Base-by-base conservation (phyloP, 2,113 vertebrate genomes). In the Himantopus leucocephalus region DNA sequence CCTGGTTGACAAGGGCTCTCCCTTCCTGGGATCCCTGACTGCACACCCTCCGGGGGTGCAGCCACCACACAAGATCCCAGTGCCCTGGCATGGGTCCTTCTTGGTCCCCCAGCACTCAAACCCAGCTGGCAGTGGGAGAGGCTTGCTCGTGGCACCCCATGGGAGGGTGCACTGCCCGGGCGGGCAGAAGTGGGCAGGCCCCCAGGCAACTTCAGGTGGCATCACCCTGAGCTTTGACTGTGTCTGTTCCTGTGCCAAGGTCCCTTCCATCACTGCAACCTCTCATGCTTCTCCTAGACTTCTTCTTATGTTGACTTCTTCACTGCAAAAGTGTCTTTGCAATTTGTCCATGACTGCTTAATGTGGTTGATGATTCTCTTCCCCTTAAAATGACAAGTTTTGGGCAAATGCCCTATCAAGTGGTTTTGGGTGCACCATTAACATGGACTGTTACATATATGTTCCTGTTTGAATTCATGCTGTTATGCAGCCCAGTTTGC, bases 21-120 rank as follows among this genome's bases (percentile, higher is more conserved):
- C 3, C 8, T 4, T 50, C 27, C 18, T 23, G 62, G 5, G 39
- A 15, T 18, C 9, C 22, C 21, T 0, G 2, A 13, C 63, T 58
- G 52, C 10, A 26, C 8, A 26, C 9, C 3, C 34, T 50, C 5
- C 41, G 6, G 34, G 27, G 15, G 2, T 29, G 26, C 12, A 39
- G 17, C 12, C n/a, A 56, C 27, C 12, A 2, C 0, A 0, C 0
- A 5, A 32, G 17, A 12, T 39, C 27, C 52, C 23, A 50, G 50
- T 14, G 2, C 2, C 24, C 16, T 2, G 0, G 18, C 27, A 37
- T 0, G 0, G 4, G 7, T 17, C 43, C 14, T 21, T 14, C 16
- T 11, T 41, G 32, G 8, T n/a, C 1, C 3, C 6, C 18, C 14
- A 26, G 24, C 2, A 3, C 6, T 39, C 6, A 14, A 22, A 34